Evolutionary conservation across 1,140 invertebrate species (phyloP).

Genomic region (Drosophila simulans): DNA sequence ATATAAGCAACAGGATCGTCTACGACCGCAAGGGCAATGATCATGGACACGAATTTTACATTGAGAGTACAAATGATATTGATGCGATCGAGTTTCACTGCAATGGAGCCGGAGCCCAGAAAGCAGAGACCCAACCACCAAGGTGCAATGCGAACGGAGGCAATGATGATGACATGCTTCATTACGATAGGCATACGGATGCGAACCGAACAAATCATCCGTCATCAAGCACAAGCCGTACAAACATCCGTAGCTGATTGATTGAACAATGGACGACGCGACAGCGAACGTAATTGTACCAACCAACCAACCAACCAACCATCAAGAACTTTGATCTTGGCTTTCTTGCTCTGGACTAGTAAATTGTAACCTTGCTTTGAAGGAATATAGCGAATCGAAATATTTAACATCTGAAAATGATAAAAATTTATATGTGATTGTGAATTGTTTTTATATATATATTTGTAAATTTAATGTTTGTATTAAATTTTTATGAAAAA

Average conservation of each 20-base stretch:
- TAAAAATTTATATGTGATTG: constrained; percentile 82
- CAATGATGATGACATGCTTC: constrained; percentile 19
- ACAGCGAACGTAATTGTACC: constrained; percentile 39
- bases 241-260: constrained; percentile 64
- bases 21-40: constrained; percentile 57
- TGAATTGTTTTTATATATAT: constrained; percentile 82
- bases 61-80: constrained; percentile 80
- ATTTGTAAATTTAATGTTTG: constrained; percentile 82
- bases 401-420: constrained; percentile 79
- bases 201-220: too few relatives aligned
- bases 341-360: constrained; percentile 80
- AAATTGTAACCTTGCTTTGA: constrained; percentile 79
- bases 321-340: constrained; percentile 72
- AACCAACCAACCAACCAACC: constrained; percentile 5
- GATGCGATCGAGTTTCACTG: constrained; percentile 77
- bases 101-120: constrained; percentile 29
- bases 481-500: constrained; percentile 83
- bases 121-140: neutral
- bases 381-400: constrained; percentile 77
- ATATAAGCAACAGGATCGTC: constrained; percentile 40
- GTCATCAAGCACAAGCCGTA: constrained; percentile 10
- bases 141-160: constrained; percentile 26
- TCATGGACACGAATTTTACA: constrained; percentile 75
- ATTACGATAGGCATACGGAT: constrained; percentile 23
- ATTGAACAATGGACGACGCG: constrained; percentile 19